phyloP scores from a whole-genome alignment of 2,113 vertebrate genomes.

The Scatophagus argus region DNA sequence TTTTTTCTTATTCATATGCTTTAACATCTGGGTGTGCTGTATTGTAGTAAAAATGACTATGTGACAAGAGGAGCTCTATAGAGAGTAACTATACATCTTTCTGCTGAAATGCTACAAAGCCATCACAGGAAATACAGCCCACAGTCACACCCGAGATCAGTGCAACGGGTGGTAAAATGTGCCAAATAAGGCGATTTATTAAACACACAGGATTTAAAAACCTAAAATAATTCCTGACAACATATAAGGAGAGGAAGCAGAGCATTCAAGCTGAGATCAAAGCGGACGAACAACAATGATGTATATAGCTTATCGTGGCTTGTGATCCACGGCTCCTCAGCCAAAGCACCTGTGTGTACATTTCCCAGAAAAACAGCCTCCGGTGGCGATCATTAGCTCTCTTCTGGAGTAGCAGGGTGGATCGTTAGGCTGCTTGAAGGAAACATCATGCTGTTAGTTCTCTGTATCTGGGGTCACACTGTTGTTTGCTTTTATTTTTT shows the following conservation, averaged over 20 bases:
- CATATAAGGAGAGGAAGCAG: conserved; percentile 41
- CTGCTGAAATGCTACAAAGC: conserved; percentile 37
- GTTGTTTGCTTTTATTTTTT: conserved; percentile 67
- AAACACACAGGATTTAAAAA: conserved; percentile 64
- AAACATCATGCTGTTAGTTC: conserved; percentile 61
- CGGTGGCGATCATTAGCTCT: conserved; percentile 74
- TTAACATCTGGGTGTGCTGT: conserved; percentile 17
- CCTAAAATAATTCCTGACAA: conserved; percentile 62
- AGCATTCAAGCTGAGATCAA: conserved; percentile 74
- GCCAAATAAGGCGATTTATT: conserved; percentile 54
- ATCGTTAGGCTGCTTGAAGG: conserved; percentile 73
- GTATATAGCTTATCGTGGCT: conserved; percentile 44
- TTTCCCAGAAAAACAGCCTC: conserved; percentile 67
- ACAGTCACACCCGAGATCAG: conserved; percentile 16
- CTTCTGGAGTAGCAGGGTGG: conserved; percentile 62
- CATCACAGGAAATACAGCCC: conserved; percentile 20
- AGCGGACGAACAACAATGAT: conserved; percentile 57
- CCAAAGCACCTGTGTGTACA: conserved; percentile 70
- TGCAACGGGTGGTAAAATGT: conserved; percentile 10
- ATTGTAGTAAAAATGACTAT: background rate
- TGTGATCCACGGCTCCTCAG: conserved; percentile 61
- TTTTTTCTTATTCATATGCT: conserved; percentile 12
- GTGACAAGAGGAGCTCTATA: background rate
- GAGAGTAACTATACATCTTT: background rate
- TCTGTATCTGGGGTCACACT: conserved; percentile 59